phyloP scores from a whole-genome alignment of 2,113 vertebrate species.

The Melospiza melodia region DNA sequence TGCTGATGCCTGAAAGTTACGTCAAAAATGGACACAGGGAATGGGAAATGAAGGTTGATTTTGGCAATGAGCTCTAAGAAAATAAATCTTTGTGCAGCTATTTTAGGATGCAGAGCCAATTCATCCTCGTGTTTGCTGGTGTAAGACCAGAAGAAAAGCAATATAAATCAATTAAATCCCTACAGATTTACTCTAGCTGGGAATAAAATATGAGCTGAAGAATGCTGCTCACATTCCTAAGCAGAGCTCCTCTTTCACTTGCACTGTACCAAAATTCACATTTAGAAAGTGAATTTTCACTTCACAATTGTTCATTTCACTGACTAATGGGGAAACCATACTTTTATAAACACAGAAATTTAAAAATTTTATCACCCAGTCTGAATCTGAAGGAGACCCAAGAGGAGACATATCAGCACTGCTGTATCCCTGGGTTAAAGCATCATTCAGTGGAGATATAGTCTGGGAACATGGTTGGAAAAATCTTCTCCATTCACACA shows the following conservation, averaged over 20 bases:
- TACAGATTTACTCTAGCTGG: slow-evolving; percentile 1
- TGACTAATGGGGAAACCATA: not conserved
- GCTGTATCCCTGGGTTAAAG: not conserved
- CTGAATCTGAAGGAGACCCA: not conserved
- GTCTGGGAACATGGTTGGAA: not conserved
- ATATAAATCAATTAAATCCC: slow-evolving; percentile 26
- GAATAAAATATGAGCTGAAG: not conserved
- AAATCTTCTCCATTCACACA: not conserved
- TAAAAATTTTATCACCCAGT: not conserved
- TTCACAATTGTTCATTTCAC: not conserved
- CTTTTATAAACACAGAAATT: not conserved
- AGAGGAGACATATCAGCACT: accelerated
- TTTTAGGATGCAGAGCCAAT: slow-evolving; percentile 17
- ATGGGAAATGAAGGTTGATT: slow-evolving; percentile 9
- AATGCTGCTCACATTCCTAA: not conserved
- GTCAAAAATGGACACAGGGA: not conserved
- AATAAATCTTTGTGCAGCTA: not conserved
- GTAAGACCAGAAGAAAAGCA: slow-evolving; percentile 16
- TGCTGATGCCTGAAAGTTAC: not conserved
- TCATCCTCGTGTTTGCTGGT: slow-evolving; percentile 4
- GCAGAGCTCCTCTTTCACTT: not conserved
- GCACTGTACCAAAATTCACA: not conserved
- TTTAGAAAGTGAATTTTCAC: not conserved
- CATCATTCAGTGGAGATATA: not conserved
- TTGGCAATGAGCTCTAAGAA: slow-evolving; percentile 24